Evolutionary conservation across 2,797 vertebrate species (phyloP).

Genomic region (Molossus alvarezi): DNA sequence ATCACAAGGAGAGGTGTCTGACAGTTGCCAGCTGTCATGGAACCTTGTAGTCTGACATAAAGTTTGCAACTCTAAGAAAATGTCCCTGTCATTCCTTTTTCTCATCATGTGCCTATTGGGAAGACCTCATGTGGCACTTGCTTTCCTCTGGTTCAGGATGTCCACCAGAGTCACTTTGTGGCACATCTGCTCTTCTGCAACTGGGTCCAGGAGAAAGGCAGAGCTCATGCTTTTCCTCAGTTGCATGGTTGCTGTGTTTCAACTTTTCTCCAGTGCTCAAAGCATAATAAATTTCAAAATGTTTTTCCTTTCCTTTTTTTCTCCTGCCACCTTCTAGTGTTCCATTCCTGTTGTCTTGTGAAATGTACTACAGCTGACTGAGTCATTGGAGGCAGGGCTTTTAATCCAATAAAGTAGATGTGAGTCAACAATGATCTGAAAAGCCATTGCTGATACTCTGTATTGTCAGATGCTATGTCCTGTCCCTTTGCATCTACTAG

Average conservation of each 20-base stretch:
- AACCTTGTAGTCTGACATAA: slow-evolving; percentile 16
- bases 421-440: background rate
- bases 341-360: background rate
- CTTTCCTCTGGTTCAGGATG: background rate
- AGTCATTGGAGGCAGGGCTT: background rate
- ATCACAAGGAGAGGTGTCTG: slow-evolving; percentile 57
- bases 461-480: accelerated
- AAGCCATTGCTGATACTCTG: background rate
- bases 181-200: background rate
- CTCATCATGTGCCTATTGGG: background rate
- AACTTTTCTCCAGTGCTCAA: background rate
- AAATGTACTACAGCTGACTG: background rate
- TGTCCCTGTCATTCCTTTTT: background rate
- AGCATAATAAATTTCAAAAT: background rate
- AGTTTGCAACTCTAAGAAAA: slow-evolving; percentile 25
- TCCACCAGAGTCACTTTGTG: background rate
- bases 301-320: background rate
- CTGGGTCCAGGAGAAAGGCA: background rate
- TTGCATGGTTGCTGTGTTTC: background rate
- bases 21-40: background rate
- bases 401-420: background rate
- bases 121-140: background rate
- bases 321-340: background rate
- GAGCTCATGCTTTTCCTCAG: background rate
- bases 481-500: background rate